Evolutionary conservation across 1,140 invertebrate species (phyloP).

Genomic region (Ceratina australensis): DNA sequence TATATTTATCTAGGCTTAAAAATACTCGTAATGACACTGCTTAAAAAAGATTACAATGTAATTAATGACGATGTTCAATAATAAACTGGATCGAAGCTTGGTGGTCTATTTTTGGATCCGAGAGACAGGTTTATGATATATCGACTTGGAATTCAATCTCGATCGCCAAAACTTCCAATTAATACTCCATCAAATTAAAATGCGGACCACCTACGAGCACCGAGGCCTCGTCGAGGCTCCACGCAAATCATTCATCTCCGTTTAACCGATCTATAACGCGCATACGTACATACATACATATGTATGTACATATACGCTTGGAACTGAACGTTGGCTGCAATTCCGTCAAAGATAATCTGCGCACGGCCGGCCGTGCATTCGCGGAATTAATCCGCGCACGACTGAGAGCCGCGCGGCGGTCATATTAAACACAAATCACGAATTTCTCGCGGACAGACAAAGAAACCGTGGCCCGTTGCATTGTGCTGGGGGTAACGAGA

Average conservation of each 20-base stretch:
- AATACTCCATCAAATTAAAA: too few species aligned
- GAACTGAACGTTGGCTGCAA: neutral
- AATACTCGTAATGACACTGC: too few species aligned
- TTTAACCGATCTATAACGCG: slow-evolving; percentile 40
- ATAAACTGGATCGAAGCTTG: too few species aligned
- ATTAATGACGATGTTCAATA: too few species aligned
- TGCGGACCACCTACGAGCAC: too few species aligned
- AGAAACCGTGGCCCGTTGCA: too few species aligned
- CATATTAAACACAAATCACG: slow-evolving; percentile 47
- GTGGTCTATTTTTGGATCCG: too few species aligned
- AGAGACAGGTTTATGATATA: too few species aligned
- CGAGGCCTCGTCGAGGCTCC: neutral
- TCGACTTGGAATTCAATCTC: too few species aligned
- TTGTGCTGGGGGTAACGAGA: neutral
- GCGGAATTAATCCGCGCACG: slow-evolving; percentile 30
- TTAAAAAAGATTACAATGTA: too few species aligned
- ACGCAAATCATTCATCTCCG: slow-evolving; percentile 28
- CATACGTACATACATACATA: slow-evolving; percentile 11
- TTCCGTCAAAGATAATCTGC: slow-evolving; percentile 31
- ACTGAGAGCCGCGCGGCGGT: neutral
- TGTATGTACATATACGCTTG: neutral
- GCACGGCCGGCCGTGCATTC: slow-evolving; percentile 5
- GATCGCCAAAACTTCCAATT: neutral
- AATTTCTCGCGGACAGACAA: slow-evolving; percentile 42
- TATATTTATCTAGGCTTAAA: too few species aligned